phyloP scores from a whole-genome alignment of 1,140 invertebrate genomes.

The Pseudomyrmex dendroicus region DNA sequence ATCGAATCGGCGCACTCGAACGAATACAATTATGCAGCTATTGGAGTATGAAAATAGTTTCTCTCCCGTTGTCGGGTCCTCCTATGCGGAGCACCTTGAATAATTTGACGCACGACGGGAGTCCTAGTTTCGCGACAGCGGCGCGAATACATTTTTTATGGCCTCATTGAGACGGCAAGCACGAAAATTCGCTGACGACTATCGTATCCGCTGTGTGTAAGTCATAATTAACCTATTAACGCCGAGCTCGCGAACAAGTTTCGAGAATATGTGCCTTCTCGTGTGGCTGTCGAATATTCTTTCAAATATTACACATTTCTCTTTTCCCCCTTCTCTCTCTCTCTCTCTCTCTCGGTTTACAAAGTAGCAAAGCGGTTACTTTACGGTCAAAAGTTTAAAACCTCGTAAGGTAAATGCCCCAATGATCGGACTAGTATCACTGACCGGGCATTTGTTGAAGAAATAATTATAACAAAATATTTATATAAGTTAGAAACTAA shows the following conservation, averaged over 20 bases:
- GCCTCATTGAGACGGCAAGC: constrained; percentile 36
- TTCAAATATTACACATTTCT: no score
- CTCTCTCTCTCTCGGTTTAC: no score
- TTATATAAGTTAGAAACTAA: no score
- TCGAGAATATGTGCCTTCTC: no score
- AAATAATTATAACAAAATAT: no score
- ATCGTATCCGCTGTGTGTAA: background rate
- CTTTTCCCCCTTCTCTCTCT: no score
- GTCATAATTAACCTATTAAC: constrained; percentile 27
- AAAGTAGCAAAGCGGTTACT: no score
- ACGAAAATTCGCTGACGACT: constrained; percentile 30
- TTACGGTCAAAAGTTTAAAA: no score
- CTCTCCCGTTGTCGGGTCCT: constrained; percentile 43
- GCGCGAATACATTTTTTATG: constrained; percentile 50
- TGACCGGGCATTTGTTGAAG: no score
- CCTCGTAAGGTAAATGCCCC: no score
- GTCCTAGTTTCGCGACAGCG: constrained; percentile 47
- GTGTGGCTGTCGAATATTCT: no score
- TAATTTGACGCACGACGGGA: constrained; percentile 55
- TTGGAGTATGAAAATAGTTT: constrained; percentile 61
- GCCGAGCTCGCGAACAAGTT: background rate
- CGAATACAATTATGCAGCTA: constrained; percentile 54
- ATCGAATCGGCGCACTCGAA: constrained; percentile 50
- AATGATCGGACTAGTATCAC: no score
- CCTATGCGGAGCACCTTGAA: constrained; percentile 50